These are phyloP conservation scores for Patella pellucida DNA, from an alignment of 2,888 invertebrate species.

Conservation along the genomic window DNA sequence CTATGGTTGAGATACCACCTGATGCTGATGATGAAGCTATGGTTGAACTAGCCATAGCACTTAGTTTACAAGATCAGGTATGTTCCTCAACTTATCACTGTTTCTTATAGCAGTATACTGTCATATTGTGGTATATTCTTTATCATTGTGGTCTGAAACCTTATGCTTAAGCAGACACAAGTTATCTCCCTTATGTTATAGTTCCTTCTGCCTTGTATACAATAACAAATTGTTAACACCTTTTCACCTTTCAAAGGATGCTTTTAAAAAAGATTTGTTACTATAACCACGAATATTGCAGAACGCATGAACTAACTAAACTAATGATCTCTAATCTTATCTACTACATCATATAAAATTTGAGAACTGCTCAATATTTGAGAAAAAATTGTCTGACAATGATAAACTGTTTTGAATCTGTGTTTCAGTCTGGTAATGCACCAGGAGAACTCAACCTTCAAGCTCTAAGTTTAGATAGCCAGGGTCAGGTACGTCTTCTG, in stretches of 20 bases:
- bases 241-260: slow-evolving; percentile 30
- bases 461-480: slow-evolving; percentile 46
- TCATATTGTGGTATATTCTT: no score
- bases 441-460: slow-evolving; percentile 42
- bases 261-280: background rate
- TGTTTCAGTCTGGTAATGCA: slow-evolving; percentile 32
- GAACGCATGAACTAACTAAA: no score
- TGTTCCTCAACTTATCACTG: background rate
- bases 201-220: no score
- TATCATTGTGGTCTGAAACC: no score
- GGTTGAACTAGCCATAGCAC: slow-evolving; percentile 94
- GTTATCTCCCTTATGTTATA: no score
- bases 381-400: no score
- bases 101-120: background rate
- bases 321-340: no score
- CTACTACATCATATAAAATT: no score
- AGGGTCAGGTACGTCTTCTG: slow-evolving; percentile 43
- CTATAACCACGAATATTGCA: no score
- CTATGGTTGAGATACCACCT: slow-evolving; percentile 88
- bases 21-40: slow-evolving; percentile 97
- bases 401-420: background rate
- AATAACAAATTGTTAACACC: background rate
- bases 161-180: no score
- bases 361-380: no score
- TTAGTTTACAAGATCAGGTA: slow-evolving; percentile 82